Evolutionary conservation across 2,113 vertebrate species (phyloP).

Genomic region (Talpa occidentalis): DNA sequence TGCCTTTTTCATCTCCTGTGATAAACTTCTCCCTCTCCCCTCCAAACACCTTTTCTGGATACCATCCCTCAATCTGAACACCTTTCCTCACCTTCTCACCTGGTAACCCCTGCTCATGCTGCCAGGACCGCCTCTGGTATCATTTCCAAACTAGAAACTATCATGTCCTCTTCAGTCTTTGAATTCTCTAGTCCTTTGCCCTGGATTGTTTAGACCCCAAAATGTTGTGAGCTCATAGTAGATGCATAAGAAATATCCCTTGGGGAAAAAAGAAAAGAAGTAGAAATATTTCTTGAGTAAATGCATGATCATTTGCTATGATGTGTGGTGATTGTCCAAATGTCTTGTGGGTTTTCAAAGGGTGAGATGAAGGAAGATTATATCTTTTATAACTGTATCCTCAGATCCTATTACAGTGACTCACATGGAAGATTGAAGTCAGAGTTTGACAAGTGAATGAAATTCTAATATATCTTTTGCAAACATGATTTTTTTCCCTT

Average conservation of each 20-base stretch:
- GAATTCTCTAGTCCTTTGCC: neutral
- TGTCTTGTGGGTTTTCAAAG: neutral
- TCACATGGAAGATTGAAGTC: neutral
- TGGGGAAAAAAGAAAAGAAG: too few species aligned
- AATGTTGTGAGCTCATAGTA: neutral
- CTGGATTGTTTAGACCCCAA: neutral
- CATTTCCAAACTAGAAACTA: neutral
- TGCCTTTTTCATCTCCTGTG: neutral
- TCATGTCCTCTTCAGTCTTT: neutral
- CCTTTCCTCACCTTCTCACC: neutral
- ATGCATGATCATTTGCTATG: neutral
- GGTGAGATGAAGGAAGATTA: neutral
- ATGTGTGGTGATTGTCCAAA: neutral
- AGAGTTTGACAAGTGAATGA: neutral
- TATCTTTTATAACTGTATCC: neutral
- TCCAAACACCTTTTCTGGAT: neutral
- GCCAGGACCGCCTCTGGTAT: neutral
- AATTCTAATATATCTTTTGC: conserved; percentile 12
- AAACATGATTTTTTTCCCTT: neutral
- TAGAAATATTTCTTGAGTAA: conserved; percentile 30
- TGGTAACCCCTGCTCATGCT: neutral
- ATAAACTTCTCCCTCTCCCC: neutral
- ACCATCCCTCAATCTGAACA: neutral
- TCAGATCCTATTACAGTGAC: neutral
- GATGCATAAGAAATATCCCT: too few species aligned